Conservation (phyloP, 2,888 invertebrate genomes). For the Luperina testacea region DNA sequence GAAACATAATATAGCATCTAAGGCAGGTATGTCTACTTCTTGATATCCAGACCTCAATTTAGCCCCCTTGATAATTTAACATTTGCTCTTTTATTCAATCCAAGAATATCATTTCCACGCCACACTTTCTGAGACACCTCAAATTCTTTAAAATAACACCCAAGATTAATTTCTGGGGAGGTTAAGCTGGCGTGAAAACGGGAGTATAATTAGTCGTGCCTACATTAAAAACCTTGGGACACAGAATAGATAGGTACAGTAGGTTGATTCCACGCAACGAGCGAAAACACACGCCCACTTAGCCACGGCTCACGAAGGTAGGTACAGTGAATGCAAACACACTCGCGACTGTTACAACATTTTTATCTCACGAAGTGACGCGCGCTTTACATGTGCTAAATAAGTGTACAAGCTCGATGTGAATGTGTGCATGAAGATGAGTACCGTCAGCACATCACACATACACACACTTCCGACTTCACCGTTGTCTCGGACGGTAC, state of each 20-base stretch:
- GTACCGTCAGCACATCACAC: neutral
- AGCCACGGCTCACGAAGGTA: neutral
- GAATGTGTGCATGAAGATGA: neutral
- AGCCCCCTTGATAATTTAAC: conserved; percentile 9
- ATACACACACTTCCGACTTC: neutral
- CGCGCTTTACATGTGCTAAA: neutral
- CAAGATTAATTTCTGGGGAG: conserved; percentile 56
- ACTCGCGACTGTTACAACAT: too few species aligned
- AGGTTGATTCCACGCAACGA: neutral
- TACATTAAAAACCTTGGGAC: conserved; percentile 67
- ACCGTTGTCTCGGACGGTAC: neutral
- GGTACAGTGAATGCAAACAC: too few species aligned
- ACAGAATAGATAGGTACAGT: conserved; percentile 2
- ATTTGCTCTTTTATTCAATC: conserved; percentile 37
- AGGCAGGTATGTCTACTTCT: neutral
- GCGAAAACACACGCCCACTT: neutral
- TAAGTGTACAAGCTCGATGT: neutral
- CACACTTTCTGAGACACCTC: conserved; percentile 43
- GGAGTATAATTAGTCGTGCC: conserved; percentile 59
- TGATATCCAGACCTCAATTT: neutral
- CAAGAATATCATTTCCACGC: conserved; percentile 45
- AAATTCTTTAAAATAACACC: conserved; percentile 51
- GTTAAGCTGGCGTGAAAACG: conserved; percentile 58
- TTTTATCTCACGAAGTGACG: neutral
- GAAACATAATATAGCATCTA: neutral